These are phyloP conservation scores for Brachyhypopomus gauderio DNA, from an alignment of 2,113 vertebrate genomes.

Conservation along the genomic window DNA sequence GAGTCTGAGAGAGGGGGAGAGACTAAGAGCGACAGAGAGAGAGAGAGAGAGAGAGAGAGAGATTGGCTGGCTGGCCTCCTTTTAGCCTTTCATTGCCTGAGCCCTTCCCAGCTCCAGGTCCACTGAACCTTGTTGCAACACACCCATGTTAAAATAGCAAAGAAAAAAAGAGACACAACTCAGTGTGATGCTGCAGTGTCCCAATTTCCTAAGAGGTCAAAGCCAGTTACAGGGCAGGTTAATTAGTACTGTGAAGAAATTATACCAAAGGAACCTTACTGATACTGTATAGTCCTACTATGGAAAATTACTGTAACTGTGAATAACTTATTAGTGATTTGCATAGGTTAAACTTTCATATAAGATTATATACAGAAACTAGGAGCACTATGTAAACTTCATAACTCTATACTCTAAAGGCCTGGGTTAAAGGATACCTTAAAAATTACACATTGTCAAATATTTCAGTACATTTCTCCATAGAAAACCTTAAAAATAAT, in stretches of 20 bases:
- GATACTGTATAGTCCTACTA: neutral
- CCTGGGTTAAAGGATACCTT: too few species aligned
- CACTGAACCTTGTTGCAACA: conserved; percentile 52
- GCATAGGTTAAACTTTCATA: too few species aligned
- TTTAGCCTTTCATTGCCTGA: conserved; percentile 40
- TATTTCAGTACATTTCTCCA: neutral
- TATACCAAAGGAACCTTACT: conserved; percentile 9
- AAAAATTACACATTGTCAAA: too few species aligned
- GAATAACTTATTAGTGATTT: conserved; percentile 27
- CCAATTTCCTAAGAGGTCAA: conserved; percentile 31
- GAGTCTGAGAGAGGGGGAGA: conserved; percentile 1
- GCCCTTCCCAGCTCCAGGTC: conserved; percentile 44
- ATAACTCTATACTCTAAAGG: too few species aligned
- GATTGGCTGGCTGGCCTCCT: conserved; percentile 24
- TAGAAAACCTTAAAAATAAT: too few species aligned
- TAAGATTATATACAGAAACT: too few species aligned
- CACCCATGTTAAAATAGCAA: conserved; percentile 27
- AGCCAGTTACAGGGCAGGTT: conserved; percentile 14
- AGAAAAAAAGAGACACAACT: conserved; percentile 24
- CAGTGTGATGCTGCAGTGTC: conserved; percentile 13
- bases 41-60: conserved; percentile 12
- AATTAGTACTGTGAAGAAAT: conserved; percentile 20
- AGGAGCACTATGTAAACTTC: too few species aligned
- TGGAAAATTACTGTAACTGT: conserved; percentile 30
- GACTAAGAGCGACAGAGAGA: conserved; percentile 54